Conservation (phyloP, 2,113 vertebrate species). For the Nannobrachium achirus region DNA sequence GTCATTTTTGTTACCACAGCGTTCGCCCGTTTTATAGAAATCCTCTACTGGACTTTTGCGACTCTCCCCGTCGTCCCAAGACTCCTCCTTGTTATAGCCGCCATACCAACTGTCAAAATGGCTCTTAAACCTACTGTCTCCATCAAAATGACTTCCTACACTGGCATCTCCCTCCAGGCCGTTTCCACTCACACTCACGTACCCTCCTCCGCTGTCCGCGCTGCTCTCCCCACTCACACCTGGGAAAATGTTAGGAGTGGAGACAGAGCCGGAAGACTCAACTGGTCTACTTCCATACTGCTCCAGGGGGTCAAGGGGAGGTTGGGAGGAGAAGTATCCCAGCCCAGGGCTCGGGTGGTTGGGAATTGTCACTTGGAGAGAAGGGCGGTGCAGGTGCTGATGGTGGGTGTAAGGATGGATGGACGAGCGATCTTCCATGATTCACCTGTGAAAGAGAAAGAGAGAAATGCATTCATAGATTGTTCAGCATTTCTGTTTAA, state of each 20-base stretch:
- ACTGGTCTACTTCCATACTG: conserved; percentile 32
- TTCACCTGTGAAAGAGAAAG: not conserved
- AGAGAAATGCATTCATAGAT: not conserved
- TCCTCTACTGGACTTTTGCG: conserved; percentile 25
- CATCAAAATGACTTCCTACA: conserved; percentile 37
- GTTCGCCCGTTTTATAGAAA: conserved; percentile 31
- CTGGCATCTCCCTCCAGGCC: conserved; percentile 38
- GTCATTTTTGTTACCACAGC: conserved; percentile 36
- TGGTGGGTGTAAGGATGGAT: conserved; percentile 53
- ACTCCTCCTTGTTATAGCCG: conserved; percentile 30
- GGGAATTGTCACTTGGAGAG: conserved; percentile 43
- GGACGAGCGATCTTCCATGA: conserved; percentile 64
- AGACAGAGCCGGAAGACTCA: conserved; percentile 23
- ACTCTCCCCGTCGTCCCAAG: conserved; percentile 47
- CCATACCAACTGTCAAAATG: conserved; percentile 43
- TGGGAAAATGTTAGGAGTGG: conserved; percentile 3
- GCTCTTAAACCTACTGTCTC: not conserved
- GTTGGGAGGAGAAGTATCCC: conserved; percentile 42
- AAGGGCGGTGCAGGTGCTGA: conserved; percentile 24
- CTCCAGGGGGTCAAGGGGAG: conserved; percentile 41
- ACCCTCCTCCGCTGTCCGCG: conserved; percentile 20
- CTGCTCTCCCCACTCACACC: conserved; percentile 7
- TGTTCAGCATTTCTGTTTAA: not conserved
- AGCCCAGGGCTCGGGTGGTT: conserved; percentile 36
- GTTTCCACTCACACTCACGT: too few relatives aligned